A percentile compares a stretch with the other conserved stretches of the same genome.
These are phyloP conservation scores for Drosophila nasuta DNA, from an alignment of 1,140 invertebrate genomes.

Conservation along the genomic window DNA sequence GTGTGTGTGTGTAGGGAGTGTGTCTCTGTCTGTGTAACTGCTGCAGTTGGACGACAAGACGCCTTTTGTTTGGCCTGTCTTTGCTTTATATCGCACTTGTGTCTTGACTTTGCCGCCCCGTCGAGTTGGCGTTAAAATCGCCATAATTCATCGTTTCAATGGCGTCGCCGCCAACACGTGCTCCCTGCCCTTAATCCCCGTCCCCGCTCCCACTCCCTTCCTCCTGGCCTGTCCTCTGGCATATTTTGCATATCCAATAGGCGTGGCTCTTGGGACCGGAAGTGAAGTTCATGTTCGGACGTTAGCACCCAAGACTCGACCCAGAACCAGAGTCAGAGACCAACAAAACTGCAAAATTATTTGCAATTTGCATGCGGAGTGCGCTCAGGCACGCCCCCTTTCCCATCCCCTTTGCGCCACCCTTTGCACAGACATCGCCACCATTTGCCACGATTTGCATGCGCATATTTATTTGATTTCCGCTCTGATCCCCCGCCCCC, in stretches of 20 bases:
- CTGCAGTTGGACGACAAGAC: slow-evolving; percentile 25
- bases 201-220: neutral
- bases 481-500: slow-evolving; percentile 10
- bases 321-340: neutral
- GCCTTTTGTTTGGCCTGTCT: slow-evolving; percentile 38
- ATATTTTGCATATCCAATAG: slow-evolving; percentile 48
- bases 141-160: slow-evolving; percentile 80
- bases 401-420: too few relatives aligned
- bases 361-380: slow-evolving; percentile 69
- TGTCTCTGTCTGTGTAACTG: slow-evolving; percentile 11
- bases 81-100: slow-evolving; percentile 47
- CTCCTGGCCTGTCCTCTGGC: neutral
- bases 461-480: slow-evolving; percentile 55
- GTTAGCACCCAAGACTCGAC: slow-evolving; percentile 22
- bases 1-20: slow-evolving; percentile 2
- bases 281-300: slow-evolving; percentile 75
- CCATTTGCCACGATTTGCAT: slow-evolving; percentile 54
- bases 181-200: neutral
- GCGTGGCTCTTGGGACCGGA: slow-evolving; percentile 50
- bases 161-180: slow-evolving; percentile 52
- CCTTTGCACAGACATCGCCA: neutral
- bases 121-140: slow-evolving; percentile 75
- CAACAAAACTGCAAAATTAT: slow-evolving; percentile 59
- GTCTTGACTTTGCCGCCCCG: slow-evolving; percentile 38
- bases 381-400: slow-evolving; percentile 18